These are phyloP conservation scores for Canis aureus DNA, from an alignment of 2,113 vertebrate species.

Conservation along the genomic window DNA sequence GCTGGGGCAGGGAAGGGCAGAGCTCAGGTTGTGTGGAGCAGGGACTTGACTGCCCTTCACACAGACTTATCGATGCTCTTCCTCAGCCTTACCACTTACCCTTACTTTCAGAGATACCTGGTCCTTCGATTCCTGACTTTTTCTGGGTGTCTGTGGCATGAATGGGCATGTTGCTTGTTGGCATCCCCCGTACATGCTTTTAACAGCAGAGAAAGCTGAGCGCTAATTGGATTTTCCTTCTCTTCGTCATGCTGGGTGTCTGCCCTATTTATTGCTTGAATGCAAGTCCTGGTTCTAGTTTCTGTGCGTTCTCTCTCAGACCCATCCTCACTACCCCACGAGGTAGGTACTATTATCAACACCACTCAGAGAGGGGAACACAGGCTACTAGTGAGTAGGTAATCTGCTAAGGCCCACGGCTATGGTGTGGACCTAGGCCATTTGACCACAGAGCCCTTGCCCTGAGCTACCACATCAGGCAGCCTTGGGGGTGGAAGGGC, in stretches of 20 bases:
- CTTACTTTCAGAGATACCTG: background rate
- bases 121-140: background rate
- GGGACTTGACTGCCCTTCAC: background rate
- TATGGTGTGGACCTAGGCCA: background rate
- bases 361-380: background rate
- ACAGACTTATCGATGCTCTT: background rate
- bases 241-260: background rate
- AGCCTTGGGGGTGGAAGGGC: background rate
- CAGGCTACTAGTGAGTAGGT: rapidly evolving
- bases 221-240: background rate
- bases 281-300: background rate
- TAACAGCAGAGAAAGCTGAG: background rate
- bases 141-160: background rate
- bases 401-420: background rate
- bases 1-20: background rate
- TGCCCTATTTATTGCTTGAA: background rate
- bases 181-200: background rate
- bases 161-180: background rate
- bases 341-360: background rate
- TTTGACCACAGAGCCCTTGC: background rate
- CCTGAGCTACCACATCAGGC: background rate
- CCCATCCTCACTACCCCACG: background rate
- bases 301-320: background rate
- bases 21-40: background rate
- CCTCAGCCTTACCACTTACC: background rate